Conservation (phyloP, 2,797 vertebrate genomes). For the Capromys pilorides region DNA sequence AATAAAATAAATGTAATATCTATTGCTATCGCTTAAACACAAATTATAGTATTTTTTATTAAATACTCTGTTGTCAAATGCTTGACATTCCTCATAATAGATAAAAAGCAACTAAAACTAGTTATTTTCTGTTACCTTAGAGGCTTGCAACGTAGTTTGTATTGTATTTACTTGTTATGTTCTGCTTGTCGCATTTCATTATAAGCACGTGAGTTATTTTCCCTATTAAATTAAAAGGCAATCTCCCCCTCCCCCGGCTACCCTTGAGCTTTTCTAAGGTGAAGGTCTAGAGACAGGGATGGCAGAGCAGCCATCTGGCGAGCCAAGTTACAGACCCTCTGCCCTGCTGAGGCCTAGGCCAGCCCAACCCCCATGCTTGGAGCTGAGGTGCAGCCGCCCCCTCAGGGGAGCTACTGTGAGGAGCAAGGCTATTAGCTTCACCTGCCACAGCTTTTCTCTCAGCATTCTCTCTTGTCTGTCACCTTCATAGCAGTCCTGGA, state of each 20-base stretch:
- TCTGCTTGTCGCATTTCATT: constrained; percentile 81
- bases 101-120: constrained; percentile 81
- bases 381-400: background rate
- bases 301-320: background rate
- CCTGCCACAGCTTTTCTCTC: rapidly evolving
- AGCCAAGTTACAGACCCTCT: background rate
- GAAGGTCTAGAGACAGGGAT: background rate
- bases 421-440: rapidly evolving
- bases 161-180: constrained; percentile 80
- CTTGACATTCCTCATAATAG: constrained; percentile 82
- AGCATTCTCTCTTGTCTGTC: rapidly evolving
- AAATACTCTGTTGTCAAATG: constrained; percentile 83
- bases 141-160: constrained; percentile 73
- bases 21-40: constrained; percentile 82
- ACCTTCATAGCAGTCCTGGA: background rate
- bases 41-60: constrained; percentile 84
- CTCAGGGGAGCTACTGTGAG: rapidly evolving
- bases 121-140: constrained; percentile 82
- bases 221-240: constrained; percentile 76
- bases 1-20: constrained; percentile 82
- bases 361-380: rapidly evolving
- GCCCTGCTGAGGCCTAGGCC: no score
- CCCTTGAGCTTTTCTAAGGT: constrained; percentile 62
- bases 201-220: constrained; percentile 74
- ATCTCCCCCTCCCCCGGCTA: constrained; percentile 55